Percentiles rank a stretch among this genome's conserved stretches.
Conservation (phyloP, 2,113 vertebrate genomes). For the Henicopernis longicauda region DNA sequence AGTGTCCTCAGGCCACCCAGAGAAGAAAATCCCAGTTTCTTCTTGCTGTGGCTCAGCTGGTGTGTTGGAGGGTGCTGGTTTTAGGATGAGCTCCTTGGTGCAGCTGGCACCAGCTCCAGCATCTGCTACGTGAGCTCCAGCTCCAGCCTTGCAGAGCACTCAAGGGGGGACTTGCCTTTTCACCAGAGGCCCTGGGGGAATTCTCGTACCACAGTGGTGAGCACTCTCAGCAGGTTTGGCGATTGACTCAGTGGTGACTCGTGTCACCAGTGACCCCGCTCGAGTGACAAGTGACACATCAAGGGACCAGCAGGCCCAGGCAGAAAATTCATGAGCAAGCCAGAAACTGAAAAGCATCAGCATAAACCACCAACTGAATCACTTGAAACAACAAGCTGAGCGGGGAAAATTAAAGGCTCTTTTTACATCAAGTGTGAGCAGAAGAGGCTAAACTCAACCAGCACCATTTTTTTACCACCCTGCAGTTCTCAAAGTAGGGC, state of each 20-base stretch:
- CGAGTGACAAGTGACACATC: not conserved
- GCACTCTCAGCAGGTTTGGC: not conserved
- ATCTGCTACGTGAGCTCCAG: not conserved
- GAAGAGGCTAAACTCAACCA: not conserved
- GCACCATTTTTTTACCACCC: not conserved
- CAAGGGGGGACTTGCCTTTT: not conserved
- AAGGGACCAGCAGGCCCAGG: not conserved
- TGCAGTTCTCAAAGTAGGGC: not conserved
- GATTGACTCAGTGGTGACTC: not conserved
- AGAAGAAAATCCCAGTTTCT: not conserved
- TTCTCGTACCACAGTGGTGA: no score
- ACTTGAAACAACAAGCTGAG: not conserved
- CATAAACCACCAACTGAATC: not conserved
- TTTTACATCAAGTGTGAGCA: not conserved
- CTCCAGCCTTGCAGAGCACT: not conserved
- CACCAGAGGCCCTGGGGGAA: not conserved
- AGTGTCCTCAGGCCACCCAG: not conserved
- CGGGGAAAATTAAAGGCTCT: not conserved
- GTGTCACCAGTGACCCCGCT: not conserved
- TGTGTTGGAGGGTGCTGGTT: not conserved
- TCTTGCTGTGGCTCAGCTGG: not conserved
- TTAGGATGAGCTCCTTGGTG: not conserved
- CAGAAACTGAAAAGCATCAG: not conserved
- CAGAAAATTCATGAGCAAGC: not conserved
- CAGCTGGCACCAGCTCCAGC: not conserved